These are phyloP conservation scores for Ridgeia piscesae DNA, from an alignment of 1,140 invertebrate species.

Conservation along the genomic window DNA sequence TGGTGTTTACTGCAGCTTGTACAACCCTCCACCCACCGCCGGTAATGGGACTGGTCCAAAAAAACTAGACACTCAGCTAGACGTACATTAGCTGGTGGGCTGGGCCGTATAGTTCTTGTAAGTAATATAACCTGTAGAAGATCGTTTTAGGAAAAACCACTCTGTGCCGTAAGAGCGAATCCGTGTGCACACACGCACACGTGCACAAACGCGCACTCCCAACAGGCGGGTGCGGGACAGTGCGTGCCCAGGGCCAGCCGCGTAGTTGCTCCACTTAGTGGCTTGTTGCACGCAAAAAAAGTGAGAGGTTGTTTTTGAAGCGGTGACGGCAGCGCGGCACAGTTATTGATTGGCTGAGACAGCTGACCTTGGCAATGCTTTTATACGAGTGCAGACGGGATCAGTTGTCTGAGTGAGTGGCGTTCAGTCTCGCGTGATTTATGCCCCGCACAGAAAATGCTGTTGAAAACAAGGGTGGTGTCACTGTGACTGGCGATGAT, in stretches of 20 bases:
- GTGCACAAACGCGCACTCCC: not conserved
- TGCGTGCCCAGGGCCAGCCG: not conserved
- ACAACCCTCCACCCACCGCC: not conserved
- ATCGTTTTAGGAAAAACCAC: constrained; percentile 5
- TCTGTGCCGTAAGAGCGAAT: not conserved
- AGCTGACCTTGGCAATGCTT: constrained; percentile 3
- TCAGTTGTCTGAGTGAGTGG: constrained; percentile 3
- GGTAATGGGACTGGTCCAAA: not conserved
- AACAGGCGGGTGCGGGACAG: not conserved
- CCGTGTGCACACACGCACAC: not conserved
- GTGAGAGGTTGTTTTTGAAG: constrained; percentile 5
- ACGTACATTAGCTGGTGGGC: not conserved
- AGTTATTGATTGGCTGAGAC: constrained; percentile 5
- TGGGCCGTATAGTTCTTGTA: not conserved
- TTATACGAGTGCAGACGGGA: not conserved
- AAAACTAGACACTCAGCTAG: constrained; percentile 5
- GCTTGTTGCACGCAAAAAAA: not conserved
- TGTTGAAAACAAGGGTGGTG: not conserved
- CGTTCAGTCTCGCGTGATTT: constrained; percentile 3
- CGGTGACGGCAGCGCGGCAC: not conserved
- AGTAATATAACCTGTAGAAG: not conserved
- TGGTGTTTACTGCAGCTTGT: constrained; percentile 4
- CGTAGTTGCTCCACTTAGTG: not conserved
- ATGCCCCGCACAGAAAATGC: constrained; percentile 3
- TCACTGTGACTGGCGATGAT: not conserved